Percentiles rank a stretch among this genome's conserved stretches.
Conservation (phyloP, 2,113 vertebrate species). For the Anarhynchus alexandrinus region DNA sequence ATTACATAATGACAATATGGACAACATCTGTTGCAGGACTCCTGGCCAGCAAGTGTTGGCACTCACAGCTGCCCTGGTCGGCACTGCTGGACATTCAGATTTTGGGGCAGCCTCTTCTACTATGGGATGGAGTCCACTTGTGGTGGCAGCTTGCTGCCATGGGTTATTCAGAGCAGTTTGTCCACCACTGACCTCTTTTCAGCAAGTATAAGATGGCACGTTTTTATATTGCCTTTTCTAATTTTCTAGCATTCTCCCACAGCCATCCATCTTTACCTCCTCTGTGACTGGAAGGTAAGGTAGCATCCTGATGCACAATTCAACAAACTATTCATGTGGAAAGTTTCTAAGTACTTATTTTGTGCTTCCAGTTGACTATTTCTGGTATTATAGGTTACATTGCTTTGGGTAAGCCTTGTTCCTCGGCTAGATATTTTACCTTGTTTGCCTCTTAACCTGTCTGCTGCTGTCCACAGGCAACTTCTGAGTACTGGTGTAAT, state of each 20-base stretch:
- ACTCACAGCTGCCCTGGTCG: accelerated
- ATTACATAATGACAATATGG: neutral
- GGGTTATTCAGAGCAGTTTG: neutral
- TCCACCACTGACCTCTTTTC: neutral
- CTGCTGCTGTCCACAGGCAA: neutral
- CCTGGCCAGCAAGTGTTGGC: too few species aligned
- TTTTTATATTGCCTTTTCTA: neutral
- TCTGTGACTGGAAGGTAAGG: neutral
- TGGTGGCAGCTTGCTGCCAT: accelerated
- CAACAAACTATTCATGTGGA: neutral
- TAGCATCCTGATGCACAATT: neutral
- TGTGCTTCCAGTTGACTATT: neutral
- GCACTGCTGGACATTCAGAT: neutral
- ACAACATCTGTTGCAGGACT: neutral
- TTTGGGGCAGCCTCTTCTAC: neutral
- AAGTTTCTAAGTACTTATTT: neutral
- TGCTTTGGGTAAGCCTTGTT: neutral
- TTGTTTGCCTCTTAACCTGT: neutral
- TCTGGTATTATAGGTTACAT: neutral
- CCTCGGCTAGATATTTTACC: neutral
- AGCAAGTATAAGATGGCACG: too few species aligned
- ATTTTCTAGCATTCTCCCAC: neutral
- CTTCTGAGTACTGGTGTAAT: neutral
- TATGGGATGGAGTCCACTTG: neutral
- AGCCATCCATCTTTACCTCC: neutral